Evolutionary conservation across 2,888 invertebrate genomes (phyloP), one percentile per base, ranked within the genome.

Genomic region (Lasioglossum oenotherae): DNA sequence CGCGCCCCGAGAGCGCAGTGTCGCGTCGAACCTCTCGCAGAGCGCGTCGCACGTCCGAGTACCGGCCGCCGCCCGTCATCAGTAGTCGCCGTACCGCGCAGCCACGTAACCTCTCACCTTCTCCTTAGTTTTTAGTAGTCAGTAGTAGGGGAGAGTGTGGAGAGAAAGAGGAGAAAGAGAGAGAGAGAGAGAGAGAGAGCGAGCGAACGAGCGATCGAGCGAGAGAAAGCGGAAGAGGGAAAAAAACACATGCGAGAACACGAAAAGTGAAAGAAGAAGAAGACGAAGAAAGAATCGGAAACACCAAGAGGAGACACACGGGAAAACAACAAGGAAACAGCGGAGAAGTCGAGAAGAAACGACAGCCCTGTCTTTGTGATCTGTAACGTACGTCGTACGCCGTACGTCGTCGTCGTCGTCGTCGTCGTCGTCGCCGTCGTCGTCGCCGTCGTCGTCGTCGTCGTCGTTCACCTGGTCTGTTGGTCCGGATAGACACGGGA

Each of bases 21-120:
- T 95, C 95, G 95, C 95, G 95, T 94, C 92, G 95, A 95, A 95
- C 95, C 93, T 95, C 95, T 94, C 93, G 94, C 94, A 94, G 95
- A 95, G 94, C 94, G 95, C 95, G 95, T 95, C 95, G 95, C 92
- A 94, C 93, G 94, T 94, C 93, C 93, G 93, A 94, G 94, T 93
- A 94, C 93, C 93, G 94, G 94, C 93, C 94, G 94, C 94, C 94
- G 94, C 94, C 94, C 94, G 94, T 94, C 94, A 94, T 94, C 94
- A 94, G 94, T 93, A 94, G 94, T 94, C 93, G 94, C 93, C 94
- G 94, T 94, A 94, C 93, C 94, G 94, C 94, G 94, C 93, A 93
- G 92, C 93, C 93, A 94, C 94, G 93, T 94, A 94, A 94, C 93
- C 93, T 94, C 93, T 93, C 92, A 94, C 94, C 94, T 93, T 93